phyloP scores from a whole-genome alignment of 2,888 invertebrate genomes.

The Tachystola acroxantha region DNA sequence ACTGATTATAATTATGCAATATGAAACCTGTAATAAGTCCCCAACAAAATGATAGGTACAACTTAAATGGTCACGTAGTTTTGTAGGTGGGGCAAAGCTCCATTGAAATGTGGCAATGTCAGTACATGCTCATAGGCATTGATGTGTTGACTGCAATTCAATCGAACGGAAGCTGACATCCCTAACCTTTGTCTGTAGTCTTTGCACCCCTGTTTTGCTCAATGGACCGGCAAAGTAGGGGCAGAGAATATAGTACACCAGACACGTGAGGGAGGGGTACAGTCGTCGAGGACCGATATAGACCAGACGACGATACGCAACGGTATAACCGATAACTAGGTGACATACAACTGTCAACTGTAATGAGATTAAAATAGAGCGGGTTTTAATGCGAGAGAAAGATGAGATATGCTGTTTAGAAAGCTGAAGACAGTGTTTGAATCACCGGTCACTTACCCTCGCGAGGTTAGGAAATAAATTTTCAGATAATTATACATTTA shows the following conservation, averaged over 20 bases:
- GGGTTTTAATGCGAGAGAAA: conserved; percentile 7
- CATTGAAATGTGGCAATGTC: no score
- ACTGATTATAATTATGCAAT: no score
- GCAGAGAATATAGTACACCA: conserved; percentile 52
- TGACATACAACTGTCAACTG: conserved; percentile 15
- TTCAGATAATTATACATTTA: conserved; percentile 26
- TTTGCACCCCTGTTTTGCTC: conserved; percentile 7
- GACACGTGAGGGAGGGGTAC: conserved; percentile 30
- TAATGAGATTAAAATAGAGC: conserved; percentile 11
- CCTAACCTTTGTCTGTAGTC: not conserved
- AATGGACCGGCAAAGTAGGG: conserved; percentile 29
- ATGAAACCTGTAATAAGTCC: no score
- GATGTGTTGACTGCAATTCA: conserved; percentile 4
- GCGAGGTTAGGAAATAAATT: conserved; percentile 49
- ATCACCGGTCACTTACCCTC: conserved; percentile 65
- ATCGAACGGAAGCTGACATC: conserved; percentile 11
- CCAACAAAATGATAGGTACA: no score
- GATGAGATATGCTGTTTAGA: conserved; percentile 4
- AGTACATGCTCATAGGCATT: no score
- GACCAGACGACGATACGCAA: conserved; percentile 22
- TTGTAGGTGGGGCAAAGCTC: no score
- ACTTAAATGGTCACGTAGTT: no score
- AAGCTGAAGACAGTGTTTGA: conserved; percentile 23
- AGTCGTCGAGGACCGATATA: conserved; percentile 45
- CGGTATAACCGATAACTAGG: conserved; percentile 10